Conservation (phyloP, 2,113 vertebrate species). For the Trogon melanurus region DNA sequence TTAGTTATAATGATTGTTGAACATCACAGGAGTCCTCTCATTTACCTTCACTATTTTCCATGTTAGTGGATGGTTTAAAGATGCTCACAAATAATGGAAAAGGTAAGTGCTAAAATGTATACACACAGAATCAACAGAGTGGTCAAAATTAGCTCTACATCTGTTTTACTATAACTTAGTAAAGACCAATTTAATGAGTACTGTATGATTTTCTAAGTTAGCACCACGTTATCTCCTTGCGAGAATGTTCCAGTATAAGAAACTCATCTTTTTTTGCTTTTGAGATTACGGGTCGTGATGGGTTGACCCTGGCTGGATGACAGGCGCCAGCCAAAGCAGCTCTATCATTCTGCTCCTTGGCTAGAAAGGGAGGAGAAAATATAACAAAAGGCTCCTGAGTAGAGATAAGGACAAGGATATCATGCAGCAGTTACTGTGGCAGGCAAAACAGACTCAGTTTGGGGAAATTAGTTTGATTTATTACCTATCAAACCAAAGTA, state of each 20-base stretch:
- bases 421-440: background rate
- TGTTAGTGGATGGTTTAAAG: background rate
- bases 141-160: background rate
- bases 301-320: background rate
- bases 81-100: background rate
- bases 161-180: background rate
- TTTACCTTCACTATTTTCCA: background rate
- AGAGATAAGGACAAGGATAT: background rate
- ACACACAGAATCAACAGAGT: background rate
- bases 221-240: background rate
- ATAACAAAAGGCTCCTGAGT: background rate
- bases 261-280: background rate
- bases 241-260: background rate
- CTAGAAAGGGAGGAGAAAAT: no score
- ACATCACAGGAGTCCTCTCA: background rate
- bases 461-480: background rate
- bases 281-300: background rate
- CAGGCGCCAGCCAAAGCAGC: background rate
- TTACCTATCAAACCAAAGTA: background rate
- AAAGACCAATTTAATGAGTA: background rate
- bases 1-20: background rate
- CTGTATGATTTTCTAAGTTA: background rate
- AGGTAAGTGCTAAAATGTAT: background rate
- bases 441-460: background rate
- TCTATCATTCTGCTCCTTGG: background rate